phyloP scores from a whole-genome alignment of 2,888 invertebrate genomes.

The Bimastos eiseni region DNA sequence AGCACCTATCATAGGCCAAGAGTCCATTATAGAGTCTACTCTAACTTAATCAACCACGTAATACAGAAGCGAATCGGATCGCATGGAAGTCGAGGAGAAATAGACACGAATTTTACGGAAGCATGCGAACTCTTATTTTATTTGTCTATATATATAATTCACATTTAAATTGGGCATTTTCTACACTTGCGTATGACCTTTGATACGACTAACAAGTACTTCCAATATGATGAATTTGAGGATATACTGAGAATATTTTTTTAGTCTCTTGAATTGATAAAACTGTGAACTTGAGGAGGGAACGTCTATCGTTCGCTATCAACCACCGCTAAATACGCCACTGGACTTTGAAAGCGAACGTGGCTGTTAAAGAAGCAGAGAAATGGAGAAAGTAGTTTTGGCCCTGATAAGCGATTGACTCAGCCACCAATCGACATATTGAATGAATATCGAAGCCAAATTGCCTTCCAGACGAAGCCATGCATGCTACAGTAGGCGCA shows the following conservation, averaged over 20 bases:
- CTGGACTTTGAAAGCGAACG: background rate
- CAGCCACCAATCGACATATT: background rate
- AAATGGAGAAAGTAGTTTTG: background rate
- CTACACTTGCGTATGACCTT: too few relatives aligned
- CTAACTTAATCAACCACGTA: background rate
- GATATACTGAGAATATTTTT: too few relatives aligned
- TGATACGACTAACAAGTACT: too few relatives aligned
- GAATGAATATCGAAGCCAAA: background rate
- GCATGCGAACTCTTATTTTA: too few relatives aligned
- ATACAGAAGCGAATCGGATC: background rate
- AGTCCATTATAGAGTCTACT: background rate
- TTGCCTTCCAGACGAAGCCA: background rate
- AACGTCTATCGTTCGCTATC: background rate
- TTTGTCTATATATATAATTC: too few relatives aligned
- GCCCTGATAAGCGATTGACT: background rate
- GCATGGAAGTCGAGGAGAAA: background rate
- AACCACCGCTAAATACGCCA: background rate
- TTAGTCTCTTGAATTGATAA: too few relatives aligned
- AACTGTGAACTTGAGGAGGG: background rate
- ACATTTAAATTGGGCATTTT: too few relatives aligned
- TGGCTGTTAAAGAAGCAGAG: background rate
- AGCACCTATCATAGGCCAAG: background rate
- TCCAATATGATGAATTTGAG: too few relatives aligned
- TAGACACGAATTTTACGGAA: background rate
- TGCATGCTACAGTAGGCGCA: background rate